Evolutionary conservation across 2,797 vertebrate species (phyloP), one percentile per base, ranked within the genome.

Genomic region (Melanogrammus aeglefinus): DNA sequence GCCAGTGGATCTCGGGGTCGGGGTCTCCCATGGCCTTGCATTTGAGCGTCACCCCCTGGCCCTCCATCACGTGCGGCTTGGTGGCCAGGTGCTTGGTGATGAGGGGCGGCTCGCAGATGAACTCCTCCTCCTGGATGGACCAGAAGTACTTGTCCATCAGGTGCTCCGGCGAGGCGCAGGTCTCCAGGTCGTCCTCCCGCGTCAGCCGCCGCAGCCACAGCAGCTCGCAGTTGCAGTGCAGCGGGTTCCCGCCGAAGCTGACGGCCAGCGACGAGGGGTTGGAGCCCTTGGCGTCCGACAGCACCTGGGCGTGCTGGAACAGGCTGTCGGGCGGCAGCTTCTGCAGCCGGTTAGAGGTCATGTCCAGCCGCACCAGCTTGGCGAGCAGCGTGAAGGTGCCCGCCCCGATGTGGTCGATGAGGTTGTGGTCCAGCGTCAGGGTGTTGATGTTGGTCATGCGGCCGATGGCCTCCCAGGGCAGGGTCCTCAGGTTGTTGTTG

Each of bases 221-320:
- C 76, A 99, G 84, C 84, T 99, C 97, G 0, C 97, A 99, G 92
- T 99, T 99, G 77, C 97, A 99, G 57, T 99, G 97, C 18, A 99
- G 84, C 0, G 97, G 97, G 92, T 99, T 99, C 0, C 97, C 97
- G 0, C 96, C 97, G 0, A 98, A 97, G 88, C 96, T 98, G 76
- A 98, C 96, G 0, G 96, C 94, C 83, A 98, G 83, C 0, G 93
- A 87, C 0, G 95, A 94, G 0, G 92, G 95, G 87, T 90, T 92
- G 78, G 94, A 92, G 8, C 93, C 93, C 0, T 88, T 93, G 73
- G 83, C 89, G 1, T 95, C 93, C 0, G 95, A 92, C 63, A 95
- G 84, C 2, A 96, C 95, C 81, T 97, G 94, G 0, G 96, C 96
- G 0, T 96, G 92, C 90, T 97, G 93, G 88, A 98, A 97, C 41